These are phyloP conservation scores for Philonicus albiceps DNA, from an alignment of 2,888 invertebrate species.

Conservation along the genomic window DNA sequence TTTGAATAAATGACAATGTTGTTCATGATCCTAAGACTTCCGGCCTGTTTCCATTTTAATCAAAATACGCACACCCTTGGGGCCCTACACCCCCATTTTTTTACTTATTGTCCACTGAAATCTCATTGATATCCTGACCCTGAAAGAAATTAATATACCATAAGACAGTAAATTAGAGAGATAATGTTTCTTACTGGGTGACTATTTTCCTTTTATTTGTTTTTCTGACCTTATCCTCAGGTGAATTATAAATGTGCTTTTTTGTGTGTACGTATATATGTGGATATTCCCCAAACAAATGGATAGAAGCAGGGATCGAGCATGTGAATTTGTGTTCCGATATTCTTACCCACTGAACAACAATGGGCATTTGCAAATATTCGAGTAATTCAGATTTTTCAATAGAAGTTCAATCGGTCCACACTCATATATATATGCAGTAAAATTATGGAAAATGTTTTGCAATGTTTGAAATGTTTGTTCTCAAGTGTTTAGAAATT, in stretches of 20 bases:
- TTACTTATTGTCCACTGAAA: not conserved
- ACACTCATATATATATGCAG: no score
- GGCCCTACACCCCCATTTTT: not conserved
- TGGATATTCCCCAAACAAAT: no score
- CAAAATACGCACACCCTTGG: not conserved
- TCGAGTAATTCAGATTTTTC: no score
- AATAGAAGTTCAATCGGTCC: no score
- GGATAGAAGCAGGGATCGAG: no score
- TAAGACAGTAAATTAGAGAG: not conserved
- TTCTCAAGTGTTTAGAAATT: not conserved
- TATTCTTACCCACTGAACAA: no score
- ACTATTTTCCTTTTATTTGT: not conserved
- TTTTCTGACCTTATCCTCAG: not conserved
- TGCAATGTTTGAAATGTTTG: no score
- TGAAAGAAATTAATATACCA: not conserved
- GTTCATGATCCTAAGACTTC: not conserved
- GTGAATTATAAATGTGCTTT: not conserved
- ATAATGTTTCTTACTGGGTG: not conserved
- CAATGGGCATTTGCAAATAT: no score
- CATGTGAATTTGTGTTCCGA: no score
- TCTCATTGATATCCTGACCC: not conserved
- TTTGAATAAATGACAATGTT: not conserved
- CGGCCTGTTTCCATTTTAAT: not conserved
- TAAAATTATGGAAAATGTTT: not conserved
- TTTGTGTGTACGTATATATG: not conserved